phyloP scores from a whole-genome alignment of 2,888 invertebrate genomes.

The Macropis europaea region DNA sequence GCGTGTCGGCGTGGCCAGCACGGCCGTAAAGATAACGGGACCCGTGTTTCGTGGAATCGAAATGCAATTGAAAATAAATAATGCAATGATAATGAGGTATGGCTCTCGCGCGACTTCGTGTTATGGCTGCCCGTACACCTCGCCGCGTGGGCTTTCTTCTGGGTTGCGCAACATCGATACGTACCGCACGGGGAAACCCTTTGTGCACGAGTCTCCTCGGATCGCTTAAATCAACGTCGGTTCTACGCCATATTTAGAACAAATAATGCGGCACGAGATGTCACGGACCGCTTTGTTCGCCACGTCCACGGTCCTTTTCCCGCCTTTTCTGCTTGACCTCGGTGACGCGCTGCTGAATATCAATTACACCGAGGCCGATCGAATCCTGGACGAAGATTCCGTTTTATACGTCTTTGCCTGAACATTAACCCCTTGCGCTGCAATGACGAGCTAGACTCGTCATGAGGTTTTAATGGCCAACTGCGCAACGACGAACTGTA shows the following conservation, averaged over 20 bases:
- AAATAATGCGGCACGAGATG: constrained; percentile 19
- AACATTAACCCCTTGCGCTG: too few relatives aligned
- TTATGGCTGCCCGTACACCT: constrained; percentile 30
- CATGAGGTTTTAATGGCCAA: too few relatives aligned
- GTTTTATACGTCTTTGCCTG: neutral
- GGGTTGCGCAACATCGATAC: constrained; percentile 38
- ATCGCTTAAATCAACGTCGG: constrained; percentile 36
- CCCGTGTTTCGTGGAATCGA: constrained; percentile 19
- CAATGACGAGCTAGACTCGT: too few relatives aligned
- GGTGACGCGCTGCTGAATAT: constrained; percentile 1
- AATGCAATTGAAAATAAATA: constrained; percentile 40
- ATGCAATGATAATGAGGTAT: constrained; percentile 45
- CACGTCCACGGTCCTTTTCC: constrained; percentile 4
- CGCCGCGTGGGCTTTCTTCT: constrained; percentile 43
- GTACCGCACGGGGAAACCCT: constrained; percentile 13
- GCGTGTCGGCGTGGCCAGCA: neutral
- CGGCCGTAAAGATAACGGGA: constrained; percentile 30
- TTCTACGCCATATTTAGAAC: constrained; percentile 40
- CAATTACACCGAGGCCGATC: neutral
- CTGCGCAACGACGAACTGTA: too few relatives aligned
- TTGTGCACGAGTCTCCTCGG: constrained; percentile 21
- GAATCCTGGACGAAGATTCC: neutral
- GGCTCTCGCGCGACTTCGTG: constrained; percentile 15
- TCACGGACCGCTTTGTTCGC: constrained; percentile 16
- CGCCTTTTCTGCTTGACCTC: neutral